These are phyloP conservation scores for Rynchops niger DNA, from an alignment of 2,113 vertebrate genomes.

Conservation along the genomic window DNA sequence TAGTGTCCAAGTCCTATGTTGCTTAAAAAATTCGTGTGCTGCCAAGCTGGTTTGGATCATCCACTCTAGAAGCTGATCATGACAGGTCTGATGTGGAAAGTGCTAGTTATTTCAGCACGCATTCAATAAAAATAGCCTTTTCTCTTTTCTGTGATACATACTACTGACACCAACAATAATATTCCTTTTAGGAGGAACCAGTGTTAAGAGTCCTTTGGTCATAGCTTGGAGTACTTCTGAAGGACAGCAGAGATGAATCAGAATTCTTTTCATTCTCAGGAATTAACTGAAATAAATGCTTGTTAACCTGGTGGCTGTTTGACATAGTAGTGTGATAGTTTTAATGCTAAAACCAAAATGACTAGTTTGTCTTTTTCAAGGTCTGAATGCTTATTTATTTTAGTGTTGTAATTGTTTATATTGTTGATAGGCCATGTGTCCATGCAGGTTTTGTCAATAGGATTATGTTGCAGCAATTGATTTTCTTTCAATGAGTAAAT, in stretches of 20 bases:
- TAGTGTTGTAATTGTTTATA: constrained; percentile 63
- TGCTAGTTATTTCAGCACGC: not conserved
- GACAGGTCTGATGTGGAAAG: not conserved
- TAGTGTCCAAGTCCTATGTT: not conserved
- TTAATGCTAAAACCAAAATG: constrained; percentile 33
- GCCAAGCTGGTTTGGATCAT: not conserved
- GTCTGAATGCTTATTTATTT: constrained; percentile 69
- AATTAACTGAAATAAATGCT: constrained; percentile 49
- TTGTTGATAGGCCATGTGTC: not conserved
- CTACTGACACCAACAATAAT: not conserved
- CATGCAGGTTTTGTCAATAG: constrained; percentile 66
- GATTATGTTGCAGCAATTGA: constrained; percentile 70
- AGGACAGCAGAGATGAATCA: constrained; percentile 41
- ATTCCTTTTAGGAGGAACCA: not conserved
- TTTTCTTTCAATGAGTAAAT: constrained; percentile 73
- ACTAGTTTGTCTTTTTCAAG: constrained; percentile 49
- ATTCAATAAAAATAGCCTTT: not conserved
- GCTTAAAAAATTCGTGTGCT: not conserved
- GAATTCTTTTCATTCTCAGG: constrained; percentile 7
- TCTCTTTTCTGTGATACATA: not conserved
- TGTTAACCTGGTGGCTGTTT: constrained; percentile 34
- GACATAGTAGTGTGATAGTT: constrained; percentile 6
- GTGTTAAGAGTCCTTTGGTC: not conserved
- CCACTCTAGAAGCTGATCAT: not conserved
- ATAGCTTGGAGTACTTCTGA: constrained; percentile 33